Evolutionary conservation across 2,888 invertebrate species (phyloP).

Genomic region (Ischnus inquisitorius): DNA sequence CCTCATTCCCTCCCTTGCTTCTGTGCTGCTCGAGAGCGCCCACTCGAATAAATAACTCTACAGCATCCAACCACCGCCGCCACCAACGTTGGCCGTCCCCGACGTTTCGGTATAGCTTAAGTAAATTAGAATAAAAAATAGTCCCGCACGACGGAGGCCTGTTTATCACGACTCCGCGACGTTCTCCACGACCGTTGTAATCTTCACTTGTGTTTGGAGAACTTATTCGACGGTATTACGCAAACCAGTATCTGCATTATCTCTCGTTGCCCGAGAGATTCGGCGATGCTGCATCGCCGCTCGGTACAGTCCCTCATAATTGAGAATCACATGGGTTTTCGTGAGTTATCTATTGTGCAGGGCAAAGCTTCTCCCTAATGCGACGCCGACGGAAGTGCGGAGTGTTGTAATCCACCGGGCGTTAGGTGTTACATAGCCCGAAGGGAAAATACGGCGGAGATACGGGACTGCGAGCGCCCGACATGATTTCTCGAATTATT

Average conservation of each 20-base stretch:
- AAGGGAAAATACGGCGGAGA: not conserved
- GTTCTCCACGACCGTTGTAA: not conserved
- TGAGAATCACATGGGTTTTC: constrained; percentile 31
- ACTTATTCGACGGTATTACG: not conserved
- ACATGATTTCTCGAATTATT: constrained; percentile 20
- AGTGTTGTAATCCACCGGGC: not conserved
- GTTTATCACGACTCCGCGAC: constrained; percentile 32
- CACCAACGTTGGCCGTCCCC: not conserved
- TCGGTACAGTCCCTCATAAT: constrained; percentile 27
- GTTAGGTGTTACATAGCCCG: not conserved
- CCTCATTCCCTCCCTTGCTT: not conserved
- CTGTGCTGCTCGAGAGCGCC: not conserved
- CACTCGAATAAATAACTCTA: constrained; percentile 47
- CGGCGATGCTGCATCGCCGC: not conserved
- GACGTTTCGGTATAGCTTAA: not conserved
- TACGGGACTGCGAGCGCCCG: not conserved
- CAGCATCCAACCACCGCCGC: not conserved
- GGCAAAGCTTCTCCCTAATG: not conserved
- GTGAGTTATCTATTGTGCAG: constrained; percentile 1
- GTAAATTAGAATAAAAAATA: constrained; percentile 33
- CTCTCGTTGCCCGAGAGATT: not conserved
- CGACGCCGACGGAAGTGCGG: constrained; percentile 25
- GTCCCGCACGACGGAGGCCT: not conserved
- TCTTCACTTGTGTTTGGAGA: not conserved
- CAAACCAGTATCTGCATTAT: not conserved